Evolutionary conservation across 37 sponge, comb jelly and placozoan species (phyloP).

Genomic region (Geodia barretti): DNA sequence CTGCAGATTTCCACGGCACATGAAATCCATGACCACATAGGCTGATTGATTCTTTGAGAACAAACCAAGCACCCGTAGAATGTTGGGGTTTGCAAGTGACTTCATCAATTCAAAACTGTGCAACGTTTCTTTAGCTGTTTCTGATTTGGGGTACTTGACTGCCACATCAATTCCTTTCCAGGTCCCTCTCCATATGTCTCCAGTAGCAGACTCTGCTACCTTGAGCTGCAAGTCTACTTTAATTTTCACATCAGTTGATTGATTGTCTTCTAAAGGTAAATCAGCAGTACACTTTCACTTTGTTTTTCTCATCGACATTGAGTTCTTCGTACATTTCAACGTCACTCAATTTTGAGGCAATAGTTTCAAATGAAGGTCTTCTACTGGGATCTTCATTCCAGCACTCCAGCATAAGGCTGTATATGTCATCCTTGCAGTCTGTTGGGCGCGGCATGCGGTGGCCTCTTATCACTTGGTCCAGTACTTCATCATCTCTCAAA

Average conservation of each 20-base stretch:
- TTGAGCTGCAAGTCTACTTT: not conserved
- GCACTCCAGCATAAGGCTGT: constrained; percentile 2
- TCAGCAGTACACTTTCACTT: no score
- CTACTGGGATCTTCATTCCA: constrained; percentile 1
- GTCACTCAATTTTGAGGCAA: not conserved
- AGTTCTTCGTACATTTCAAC: not conserved
- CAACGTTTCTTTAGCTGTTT: not conserved
- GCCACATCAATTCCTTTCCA: constrained; percentile 1
- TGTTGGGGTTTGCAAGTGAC: constrained; percentile 35
- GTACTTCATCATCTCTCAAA: not conserved
- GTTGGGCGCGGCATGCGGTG: not conserved
- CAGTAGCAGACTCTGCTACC: not conserved
- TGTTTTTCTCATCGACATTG: not conserved
- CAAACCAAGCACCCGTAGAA: constrained; percentile 55
- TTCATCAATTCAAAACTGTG: constrained; percentile 53
- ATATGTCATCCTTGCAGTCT: not conserved
- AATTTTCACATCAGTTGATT: not conserved
- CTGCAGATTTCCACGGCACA: constrained; percentile 42
- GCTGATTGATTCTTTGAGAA: constrained; percentile 49
- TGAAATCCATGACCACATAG: constrained; percentile 52
- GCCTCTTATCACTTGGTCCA: not conserved
- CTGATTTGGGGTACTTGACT: not conserved
- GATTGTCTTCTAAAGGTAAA: no score
- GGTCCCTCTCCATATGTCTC: not conserved
- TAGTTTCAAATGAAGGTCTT: constrained; percentile 1